Conservation (phyloP, 2,797 vertebrate species). For the Gouania willdenowi region DNA sequence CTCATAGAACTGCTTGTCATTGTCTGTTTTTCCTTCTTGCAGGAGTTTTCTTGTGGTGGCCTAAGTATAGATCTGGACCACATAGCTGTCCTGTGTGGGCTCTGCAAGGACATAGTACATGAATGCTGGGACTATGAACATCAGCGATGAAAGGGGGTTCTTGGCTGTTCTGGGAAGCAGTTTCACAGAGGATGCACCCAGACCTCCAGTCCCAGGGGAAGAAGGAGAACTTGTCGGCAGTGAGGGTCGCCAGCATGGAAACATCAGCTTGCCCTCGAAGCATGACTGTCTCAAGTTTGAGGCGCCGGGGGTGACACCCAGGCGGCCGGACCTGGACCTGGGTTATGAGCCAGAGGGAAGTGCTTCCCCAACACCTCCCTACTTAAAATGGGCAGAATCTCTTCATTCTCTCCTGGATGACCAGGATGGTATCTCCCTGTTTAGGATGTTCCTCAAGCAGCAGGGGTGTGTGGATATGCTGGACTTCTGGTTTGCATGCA, state of each 20-base stretch:
- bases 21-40: slow-evolving; percentile 34
- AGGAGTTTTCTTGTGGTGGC: slow-evolving; percentile 71
- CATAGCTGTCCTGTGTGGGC: slow-evolving; percentile 66
- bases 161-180: slow-evolving; percentile 86
- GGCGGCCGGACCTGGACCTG: slow-evolving; percentile 92
- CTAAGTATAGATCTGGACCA: slow-evolving; percentile 69
- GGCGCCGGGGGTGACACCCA: slow-evolving; percentile 86
- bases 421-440: slow-evolving; percentile 94
- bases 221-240: slow-evolving; percentile 89
- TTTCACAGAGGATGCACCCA: slow-evolving; percentile 97
- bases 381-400: slow-evolving; percentile 95
- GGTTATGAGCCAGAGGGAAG: slow-evolving; percentile 98
- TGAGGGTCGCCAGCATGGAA: slow-evolving; percentile 77
- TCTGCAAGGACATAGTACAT: slow-evolving; percentile 64
- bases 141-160: slow-evolving; percentile 85
- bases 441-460: slow-evolving; percentile 91
- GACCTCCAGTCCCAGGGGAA: slow-evolving; percentile 95
- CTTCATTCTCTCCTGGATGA: slow-evolving; percentile 95
- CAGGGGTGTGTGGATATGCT: slow-evolving; percentile 91
- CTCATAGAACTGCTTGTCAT: slow-evolving; percentile 42
- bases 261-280: slow-evolving; percentile 79
- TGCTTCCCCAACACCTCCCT: slow-evolving; percentile 95
- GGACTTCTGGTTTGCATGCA: slow-evolving; percentile 99
- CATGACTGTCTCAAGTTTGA: slow-evolving; percentile 82
- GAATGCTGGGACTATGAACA: slow-evolving; percentile 86